Percentiles rank a stretch among this genome's conserved stretches.
These are phyloP conservation scores for Drosophila anomelani DNA, from an alignment of 2,888 invertebrate genomes.

Conservation along the genomic window DNA sequence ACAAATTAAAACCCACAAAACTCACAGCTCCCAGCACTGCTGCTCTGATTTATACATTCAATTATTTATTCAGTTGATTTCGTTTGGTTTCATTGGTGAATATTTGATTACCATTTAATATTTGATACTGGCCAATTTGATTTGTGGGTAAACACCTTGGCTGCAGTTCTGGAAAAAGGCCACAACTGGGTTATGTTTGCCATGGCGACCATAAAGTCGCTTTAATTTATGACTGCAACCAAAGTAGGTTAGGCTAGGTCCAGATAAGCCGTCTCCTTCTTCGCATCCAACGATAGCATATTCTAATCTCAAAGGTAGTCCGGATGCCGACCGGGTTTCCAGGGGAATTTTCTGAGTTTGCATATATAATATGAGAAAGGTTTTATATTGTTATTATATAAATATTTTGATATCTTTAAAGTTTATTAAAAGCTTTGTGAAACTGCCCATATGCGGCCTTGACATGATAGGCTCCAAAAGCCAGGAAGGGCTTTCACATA, in stretches of 20 bases:
- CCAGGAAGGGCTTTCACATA: not conserved
- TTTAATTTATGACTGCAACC: conserved; percentile 41
- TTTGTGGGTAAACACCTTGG: conserved; percentile 21
- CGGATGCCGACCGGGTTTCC: not conserved
- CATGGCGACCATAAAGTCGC: conserved; percentile 21
- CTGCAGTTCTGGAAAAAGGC: conserved; percentile 11
- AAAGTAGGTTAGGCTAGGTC: conserved; percentile 46
- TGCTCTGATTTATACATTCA: conserved; percentile 20
- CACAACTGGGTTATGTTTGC: conserved; percentile 49
- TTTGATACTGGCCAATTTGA: conserved; percentile 28
- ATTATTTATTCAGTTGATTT: conserved; percentile 28
- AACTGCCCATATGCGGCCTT: conserved; percentile 16
- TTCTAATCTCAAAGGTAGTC: conserved; percentile 30
- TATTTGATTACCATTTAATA: conserved; percentile 37
- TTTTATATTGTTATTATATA: not conserved
- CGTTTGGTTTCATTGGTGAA: conserved; percentile 21
- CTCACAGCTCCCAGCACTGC: conserved; percentile 1
- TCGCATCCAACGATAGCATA: conserved; percentile 2
- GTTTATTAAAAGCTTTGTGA: conserved; percentile 1
- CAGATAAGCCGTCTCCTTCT: conserved; percentile 37
- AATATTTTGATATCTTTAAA: not conserved
- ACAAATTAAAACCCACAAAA: conserved; percentile 44
- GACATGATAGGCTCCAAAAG: conserved; percentile 5
- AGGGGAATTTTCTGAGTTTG: not conserved
- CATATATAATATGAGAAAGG: not conserved